Percentiles rank a stretch among this genome's conserved stretches.
These are phyloP conservation scores for Gerris lacustris DNA, from an alignment of 2,888 invertebrate genomes.

Conservation along the genomic window DNA sequence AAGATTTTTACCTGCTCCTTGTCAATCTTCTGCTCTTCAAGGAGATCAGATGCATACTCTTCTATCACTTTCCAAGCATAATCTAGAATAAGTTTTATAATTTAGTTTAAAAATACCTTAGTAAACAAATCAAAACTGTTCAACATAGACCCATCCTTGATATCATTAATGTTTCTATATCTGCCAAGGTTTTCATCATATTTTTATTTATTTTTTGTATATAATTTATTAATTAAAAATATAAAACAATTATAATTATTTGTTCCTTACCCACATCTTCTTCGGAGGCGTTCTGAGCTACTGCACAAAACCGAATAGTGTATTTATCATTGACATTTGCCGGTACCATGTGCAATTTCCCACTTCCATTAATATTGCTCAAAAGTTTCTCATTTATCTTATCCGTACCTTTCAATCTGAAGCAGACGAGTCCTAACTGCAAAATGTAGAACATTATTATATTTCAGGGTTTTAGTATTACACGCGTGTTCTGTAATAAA, in stretches of 20 bases:
- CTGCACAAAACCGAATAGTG: slow-evolving; percentile 88
- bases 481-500: too few relatives aligned
- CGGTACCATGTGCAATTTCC: slow-evolving; percentile 93
- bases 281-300: slow-evolving; percentile 76
- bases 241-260: too few relatives aligned
- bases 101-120: slow-evolving; percentile 14
- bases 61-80: slow-evolving; percentile 73
- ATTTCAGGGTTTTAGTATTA: neutral
- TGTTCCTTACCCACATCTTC: slow-evolving; percentile 57
- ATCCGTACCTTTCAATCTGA: slow-evolving; percentile 66
- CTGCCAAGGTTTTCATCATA: too few relatives aligned
- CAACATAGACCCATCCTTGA: too few relatives aligned
- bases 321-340: slow-evolving; percentile 79
- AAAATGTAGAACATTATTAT: slow-evolving; percentile 21
- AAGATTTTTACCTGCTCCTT: slow-evolving; percentile 23
- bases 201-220: too few relatives aligned
- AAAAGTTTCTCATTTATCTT: slow-evolving; percentile 82
- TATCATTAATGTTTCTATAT: too few relatives aligned
- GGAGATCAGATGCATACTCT: slow-evolving; percentile 64
- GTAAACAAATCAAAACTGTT: slow-evolving; percentile 7
- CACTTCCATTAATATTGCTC: slow-evolving; percentile 86
- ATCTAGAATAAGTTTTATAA: slow-evolving; percentile 42
- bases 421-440: slow-evolving; percentile 82
- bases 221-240: too few relatives aligned
- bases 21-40: slow-evolving; percentile 56